phyloP scores from a whole-genome alignment of 2,888 invertebrate species.

The Cepaea hortensis region DNA sequence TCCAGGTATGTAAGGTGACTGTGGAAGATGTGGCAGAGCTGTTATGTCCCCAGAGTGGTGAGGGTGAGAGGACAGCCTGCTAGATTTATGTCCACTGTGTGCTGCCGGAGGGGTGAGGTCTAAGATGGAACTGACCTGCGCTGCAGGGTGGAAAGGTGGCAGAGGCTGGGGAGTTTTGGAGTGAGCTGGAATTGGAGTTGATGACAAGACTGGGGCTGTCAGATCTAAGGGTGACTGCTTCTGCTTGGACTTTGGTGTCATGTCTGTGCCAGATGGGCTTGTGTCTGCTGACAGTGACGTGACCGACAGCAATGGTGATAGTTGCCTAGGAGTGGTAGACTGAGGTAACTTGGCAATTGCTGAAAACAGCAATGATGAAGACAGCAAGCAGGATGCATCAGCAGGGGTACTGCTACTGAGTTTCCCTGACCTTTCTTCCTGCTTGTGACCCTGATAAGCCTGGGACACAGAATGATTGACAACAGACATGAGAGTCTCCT shows the following conservation, averaged over 20 bases:
- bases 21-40: conserved; percentile 14
- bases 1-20: conserved; percentile 28
- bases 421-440: not conserved
- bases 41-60: not conserved
- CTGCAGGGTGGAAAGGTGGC: conserved; percentile 50
- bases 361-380: conserved; percentile 47
- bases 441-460: conserved; percentile 20
- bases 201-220: not conserved
- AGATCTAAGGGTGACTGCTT: not conserved
- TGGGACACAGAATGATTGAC: conserved; percentile 43
- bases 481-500: conserved; percentile 29
- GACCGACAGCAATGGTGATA: not conserved
- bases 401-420: not conserved
- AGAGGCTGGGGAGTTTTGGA: conserved; percentile 43
- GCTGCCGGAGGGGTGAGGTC: conserved; percentile 48
- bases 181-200: conserved; percentile 45
- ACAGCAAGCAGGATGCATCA: conserved; percentile 27
- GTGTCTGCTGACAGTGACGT: not conserved
- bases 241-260: conserved; percentile 25
- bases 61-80: conserved; percentile 1
- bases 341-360: conserved; percentile 45
- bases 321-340: not conserved
- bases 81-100: conserved; percentile 32
- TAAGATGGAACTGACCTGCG: conserved; percentile 24
- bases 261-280: not conserved